Conservation (phyloP, 2,113 vertebrate species). For the Psophia crepitans region DNA sequence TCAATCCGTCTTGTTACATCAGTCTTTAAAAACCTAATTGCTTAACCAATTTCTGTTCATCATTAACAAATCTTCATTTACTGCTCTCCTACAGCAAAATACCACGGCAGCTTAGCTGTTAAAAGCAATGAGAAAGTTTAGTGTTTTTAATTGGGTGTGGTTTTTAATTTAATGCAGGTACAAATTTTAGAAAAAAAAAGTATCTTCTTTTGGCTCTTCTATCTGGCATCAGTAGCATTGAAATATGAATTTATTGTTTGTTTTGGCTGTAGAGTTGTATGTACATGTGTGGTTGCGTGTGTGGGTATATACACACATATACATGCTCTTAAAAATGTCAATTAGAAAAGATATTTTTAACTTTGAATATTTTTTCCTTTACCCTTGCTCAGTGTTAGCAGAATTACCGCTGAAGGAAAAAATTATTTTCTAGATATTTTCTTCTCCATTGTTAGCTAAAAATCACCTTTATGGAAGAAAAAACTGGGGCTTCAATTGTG, state of each 20-base stretch:
- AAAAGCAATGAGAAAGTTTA: not conserved
- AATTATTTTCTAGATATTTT: not conserved
- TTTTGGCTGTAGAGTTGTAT: conserved; percentile 14
- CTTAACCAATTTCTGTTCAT: conserved; percentile 36
- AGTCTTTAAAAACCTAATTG: conserved; percentile 39
- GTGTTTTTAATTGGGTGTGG: not conserved
- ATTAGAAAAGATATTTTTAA: not conserved
- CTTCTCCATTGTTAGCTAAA: not conserved
- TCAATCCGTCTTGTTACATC: conserved; percentile 63
- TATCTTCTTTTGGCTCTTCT: not conserved
- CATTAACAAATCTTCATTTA: conserved; percentile 40
- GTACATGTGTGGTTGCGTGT: not conserved
- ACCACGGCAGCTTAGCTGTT: not conserved
- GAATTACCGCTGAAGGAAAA: not conserved
- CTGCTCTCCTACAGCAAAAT: not conserved
- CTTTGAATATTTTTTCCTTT: not conserved
- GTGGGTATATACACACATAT: conserved; percentile 50
- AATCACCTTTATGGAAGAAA: not conserved
- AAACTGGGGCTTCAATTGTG: not conserved
- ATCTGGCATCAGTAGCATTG: conserved; percentile 2
- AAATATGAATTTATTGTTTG: not conserved
- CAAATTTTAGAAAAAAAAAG: not conserved
- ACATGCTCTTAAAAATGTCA: conserved; percentile 11
- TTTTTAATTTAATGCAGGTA: not conserved
- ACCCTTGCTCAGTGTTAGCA: not conserved